A percentile compares a stretch with the other conserved stretches of the same genome.
Evolutionary conservation across 1,140 invertebrate genomes (phyloP).

Genomic region (Apis laboriosa): DNA sequence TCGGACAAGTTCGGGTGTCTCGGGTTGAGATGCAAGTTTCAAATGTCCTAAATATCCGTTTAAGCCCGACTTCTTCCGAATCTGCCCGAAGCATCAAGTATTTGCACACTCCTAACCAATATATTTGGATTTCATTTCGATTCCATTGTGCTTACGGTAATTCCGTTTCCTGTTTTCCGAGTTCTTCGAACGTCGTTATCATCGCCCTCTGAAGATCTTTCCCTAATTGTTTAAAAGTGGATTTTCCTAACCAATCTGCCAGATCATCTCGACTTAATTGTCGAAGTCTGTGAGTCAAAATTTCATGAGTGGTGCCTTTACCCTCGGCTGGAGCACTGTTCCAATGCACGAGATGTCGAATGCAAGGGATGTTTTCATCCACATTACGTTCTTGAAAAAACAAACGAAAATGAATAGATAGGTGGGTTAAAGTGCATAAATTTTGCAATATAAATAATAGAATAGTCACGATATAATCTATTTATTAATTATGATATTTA

Average conservation of each 20-base stretch:
- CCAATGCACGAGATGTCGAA: constrained; percentile 82
- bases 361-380: constrained; percentile 80
- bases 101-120: no score
- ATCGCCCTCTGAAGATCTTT: constrained; percentile 81
- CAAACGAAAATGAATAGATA: no score
- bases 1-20: no score
- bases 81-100: no score
- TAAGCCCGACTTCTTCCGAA: no score
- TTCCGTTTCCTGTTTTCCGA: constrained; percentile 61
- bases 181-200: constrained; percentile 67
- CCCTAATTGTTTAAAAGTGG: constrained; percentile 82
- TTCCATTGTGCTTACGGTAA: constrained; percentile 18
- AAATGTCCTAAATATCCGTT: no score
- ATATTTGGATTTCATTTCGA: not conserved
- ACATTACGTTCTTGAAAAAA: constrained; percentile 75
- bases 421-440: no score
- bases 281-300: constrained; percentile 80
- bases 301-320: constrained; percentile 81
- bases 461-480: no score
- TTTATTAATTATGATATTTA: not conserved
- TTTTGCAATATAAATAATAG: no score
- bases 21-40: no score
- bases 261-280: constrained; percentile 82
- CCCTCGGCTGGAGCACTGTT: constrained; percentile 80
- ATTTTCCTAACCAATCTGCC: constrained; percentile 83